Evolutionary conservation across 2,113 vertebrate species (phyloP), one percentile per base, ranked within the genome.

Genomic region (Myrmecobius fasciatus): DNA sequence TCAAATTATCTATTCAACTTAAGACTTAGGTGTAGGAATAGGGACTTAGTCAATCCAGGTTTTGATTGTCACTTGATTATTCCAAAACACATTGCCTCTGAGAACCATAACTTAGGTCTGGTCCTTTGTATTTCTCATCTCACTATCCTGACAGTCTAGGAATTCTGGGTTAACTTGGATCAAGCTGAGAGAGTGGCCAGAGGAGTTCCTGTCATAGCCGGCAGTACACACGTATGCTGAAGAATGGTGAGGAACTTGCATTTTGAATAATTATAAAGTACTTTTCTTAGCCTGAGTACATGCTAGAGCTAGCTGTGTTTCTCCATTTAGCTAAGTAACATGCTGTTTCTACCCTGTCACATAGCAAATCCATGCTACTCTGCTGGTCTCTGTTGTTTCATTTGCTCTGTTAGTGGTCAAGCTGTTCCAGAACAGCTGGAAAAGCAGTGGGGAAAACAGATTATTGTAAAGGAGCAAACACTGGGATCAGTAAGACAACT

Each of bases 241-340:
- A 83, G 83, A 89, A 7, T n/a, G 31, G 53, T n/a, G 20, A 95
- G 54, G 52, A 93, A 3, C 4, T 88, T 94, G 28, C 8, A 52
- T 91, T 92, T 92, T 75, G 89, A 94, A 94, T 92, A 94, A 93
- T 91, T 95, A 93, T 90, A 83, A 90, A 75, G 48, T 46, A n/a
- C 67, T 93, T 83, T 60, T 75, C 25, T 11, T 8, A n/a, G 12
- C 53, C 47, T 48, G 20, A 91, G 89, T 95, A 53, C n/a, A 53
- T 90, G 43, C 25, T 83, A n/a, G 88, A 25, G 89, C 0, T 54
- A 26, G 24, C 14, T 91, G 4, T 92, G 26, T 52, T 96, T 54
- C 60, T 91, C 67, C 93, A 2, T 88, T 96, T 94, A 93, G 95
- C 26, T 91, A 10, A 36, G 28, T 52, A 53, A 88, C 56, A 91